Percentiles rank a stretch among this genome's conserved stretches.
Conservation (phyloP, 2,113 vertebrate species). For the Mormyrus lacerda region DNA sequence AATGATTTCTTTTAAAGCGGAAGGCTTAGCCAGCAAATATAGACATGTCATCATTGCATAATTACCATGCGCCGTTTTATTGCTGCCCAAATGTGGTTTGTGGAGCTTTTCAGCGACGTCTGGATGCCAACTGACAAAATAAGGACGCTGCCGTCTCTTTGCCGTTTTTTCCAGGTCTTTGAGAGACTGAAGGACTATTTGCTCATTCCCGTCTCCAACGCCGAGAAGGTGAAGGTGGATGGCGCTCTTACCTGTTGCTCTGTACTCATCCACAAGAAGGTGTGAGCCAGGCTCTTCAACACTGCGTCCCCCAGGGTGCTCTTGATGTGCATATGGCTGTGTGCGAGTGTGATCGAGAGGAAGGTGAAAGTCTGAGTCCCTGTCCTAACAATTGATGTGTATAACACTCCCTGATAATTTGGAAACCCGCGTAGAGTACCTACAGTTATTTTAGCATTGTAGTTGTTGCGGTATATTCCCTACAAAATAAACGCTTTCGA, state of each 20-base stretch:
- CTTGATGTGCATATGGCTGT: constrained; percentile 25
- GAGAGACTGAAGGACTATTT: constrained; percentile 94
- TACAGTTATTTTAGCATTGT: not conserved
- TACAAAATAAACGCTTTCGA: not conserved
- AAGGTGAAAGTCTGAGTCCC: constrained; percentile 8
- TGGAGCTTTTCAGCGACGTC: not conserved
- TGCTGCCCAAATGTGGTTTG: not conserved
- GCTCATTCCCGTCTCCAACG: constrained; percentile 78
- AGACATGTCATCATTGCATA: not conserved
- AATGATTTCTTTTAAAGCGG: not conserved
- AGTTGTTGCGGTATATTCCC: not conserved
- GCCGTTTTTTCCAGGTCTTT: constrained; percentile 67
- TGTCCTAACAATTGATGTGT: constrained; percentile 68
- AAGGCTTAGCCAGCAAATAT: not conserved
- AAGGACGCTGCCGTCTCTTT: constrained; percentile 6
- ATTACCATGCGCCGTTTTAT: not conserved
- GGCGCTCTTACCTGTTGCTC: constrained; percentile 84
- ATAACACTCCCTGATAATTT: constrained; percentile 31
- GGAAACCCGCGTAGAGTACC: no score
- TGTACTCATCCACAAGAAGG: constrained; percentile 82
- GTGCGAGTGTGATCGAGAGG: constrained; percentile 42
- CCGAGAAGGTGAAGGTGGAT: constrained; percentile 79
- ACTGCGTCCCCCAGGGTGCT: not conserved
- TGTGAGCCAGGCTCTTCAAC: constrained; percentile 52
- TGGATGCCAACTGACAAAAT: not conserved